Percentiles rank a stretch among this genome's conserved stretches.
These are phyloP conservation scores for Coregonus ussuriensis DNA, from an alignment of 2,797 vertebrate genomes.

Conservation along the genomic window DNA sequence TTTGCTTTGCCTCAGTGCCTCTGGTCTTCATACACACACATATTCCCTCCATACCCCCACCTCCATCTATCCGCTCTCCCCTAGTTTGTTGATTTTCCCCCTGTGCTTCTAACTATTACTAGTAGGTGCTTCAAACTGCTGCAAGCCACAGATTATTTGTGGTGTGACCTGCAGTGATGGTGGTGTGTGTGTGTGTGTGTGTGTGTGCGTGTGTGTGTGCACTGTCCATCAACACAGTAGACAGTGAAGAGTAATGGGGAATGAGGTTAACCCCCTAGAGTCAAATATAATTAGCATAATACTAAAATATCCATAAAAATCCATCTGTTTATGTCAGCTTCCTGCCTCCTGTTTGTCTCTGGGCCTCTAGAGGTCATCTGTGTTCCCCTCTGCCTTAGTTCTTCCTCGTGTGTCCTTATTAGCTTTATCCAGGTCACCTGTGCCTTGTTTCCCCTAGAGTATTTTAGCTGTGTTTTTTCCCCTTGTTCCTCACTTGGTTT, in stretches of 20 bases:
- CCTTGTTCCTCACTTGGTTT: no score
- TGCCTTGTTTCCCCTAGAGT: no score
- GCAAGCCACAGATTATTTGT: slow-evolving; percentile 7
- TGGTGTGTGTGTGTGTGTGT: neutral
- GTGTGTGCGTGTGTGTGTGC: neutral
- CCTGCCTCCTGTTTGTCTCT: no score
- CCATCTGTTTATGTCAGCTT: no score
- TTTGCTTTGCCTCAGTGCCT: neutral
- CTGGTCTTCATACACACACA: neutral
- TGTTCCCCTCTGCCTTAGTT: no score
- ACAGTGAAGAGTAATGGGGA: neutral
- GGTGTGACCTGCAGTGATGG: neutral
- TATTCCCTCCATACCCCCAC: neutral
- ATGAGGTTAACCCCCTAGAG: neutral
- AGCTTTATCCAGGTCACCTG: no score
- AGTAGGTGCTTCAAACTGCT: neutral
- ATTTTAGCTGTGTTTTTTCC: no score
- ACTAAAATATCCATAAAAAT: no score
- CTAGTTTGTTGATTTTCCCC: neutral
- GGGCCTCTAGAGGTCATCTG: no score
- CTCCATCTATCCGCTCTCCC: neutral
- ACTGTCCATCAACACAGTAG: neutral
- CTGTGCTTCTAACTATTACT: neutral
- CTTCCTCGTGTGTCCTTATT: no score
- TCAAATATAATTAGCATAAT: no score